Percentiles rank a stretch among this genome's conserved stretches.
Conservation (phyloP, 53 echinoderm and acorn worm species). For the Hippasteria phrygiana region DNA sequence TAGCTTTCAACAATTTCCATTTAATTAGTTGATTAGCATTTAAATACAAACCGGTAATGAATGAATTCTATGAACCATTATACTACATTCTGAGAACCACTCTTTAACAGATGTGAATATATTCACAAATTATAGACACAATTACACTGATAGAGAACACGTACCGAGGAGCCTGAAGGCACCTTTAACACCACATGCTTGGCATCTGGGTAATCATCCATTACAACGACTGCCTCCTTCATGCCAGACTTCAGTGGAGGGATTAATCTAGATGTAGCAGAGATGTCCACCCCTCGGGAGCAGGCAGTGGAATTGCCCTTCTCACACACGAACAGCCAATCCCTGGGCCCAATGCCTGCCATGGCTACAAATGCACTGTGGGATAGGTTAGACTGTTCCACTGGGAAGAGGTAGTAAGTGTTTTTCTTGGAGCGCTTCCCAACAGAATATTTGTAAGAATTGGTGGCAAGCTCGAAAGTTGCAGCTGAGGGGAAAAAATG, state of each 20-base stretch:
- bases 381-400: slow-evolving; percentile 46
- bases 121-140: no score
- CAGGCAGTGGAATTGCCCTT: slow-evolving; percentile 71
- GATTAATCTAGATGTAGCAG: slow-evolving; percentile 67
- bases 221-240: slow-evolving; percentile 64
- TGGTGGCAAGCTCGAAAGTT: slow-evolving; percentile 66
- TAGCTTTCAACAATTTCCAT: no score
- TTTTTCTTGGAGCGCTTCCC: slow-evolving; percentile 53
- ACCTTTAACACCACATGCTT: slow-evolving; percentile 69
- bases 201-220: slow-evolving; percentile 57
- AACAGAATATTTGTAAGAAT: slow-evolving; percentile 61
- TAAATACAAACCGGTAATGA: no score
- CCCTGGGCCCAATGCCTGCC: slow-evolving; percentile 41
- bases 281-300: slow-evolving; percentile 80
- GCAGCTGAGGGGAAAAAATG: slow-evolving; percentile 33
- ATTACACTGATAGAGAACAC: neutral
- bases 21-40: no score
- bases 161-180: slow-evolving; percentile 29
- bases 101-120: neutral
- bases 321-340: slow-evolving; percentile 83
- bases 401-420: slow-evolving; percentile 79
- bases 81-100: no score
- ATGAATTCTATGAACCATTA: no score
- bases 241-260: slow-evolving; percentile 77
- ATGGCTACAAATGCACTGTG: slow-evolving; percentile 67